Evolutionary conservation across 2,888 invertebrate species (phyloP).

Genomic region (Plutella xylostella): DNA sequence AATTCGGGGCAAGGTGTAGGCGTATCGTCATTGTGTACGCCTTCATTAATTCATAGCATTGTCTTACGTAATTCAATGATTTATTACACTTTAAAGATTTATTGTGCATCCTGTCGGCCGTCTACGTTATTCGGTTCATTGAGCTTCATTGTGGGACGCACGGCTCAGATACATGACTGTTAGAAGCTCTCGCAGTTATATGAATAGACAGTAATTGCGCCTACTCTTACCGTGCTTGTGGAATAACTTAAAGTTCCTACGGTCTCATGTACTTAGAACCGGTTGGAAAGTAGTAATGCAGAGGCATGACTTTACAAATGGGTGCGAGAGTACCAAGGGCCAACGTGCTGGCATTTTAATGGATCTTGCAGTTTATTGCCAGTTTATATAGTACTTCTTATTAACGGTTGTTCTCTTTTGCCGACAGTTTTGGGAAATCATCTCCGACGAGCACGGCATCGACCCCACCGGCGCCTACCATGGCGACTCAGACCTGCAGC

Average conservation of each 20-base stretch:
- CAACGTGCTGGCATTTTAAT: slow-evolving; percentile 49
- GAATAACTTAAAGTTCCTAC: slow-evolving; percentile 1
- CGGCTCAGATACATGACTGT: slow-evolving; percentile 14
- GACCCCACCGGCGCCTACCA: slow-evolving; percentile 92
- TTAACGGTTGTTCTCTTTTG: slow-evolving; percentile 81
- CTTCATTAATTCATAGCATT: slow-evolving; percentile 40
- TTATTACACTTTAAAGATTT: slow-evolving; percentile 38
- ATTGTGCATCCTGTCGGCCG: slow-evolving; percentile 51
- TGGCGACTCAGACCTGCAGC: slow-evolving; percentile 91
- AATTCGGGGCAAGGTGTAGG: slow-evolving; percentile 45
- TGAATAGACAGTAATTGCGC: background rate
- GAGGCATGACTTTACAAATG: slow-evolving; percentile 29
- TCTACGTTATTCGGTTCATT: slow-evolving; percentile 41
- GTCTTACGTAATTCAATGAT: slow-evolving; percentile 49
- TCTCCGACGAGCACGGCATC: slow-evolving; percentile 95
- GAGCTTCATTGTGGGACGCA: slow-evolving; percentile 38
- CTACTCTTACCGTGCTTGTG: background rate
- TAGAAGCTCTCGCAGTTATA: background rate
- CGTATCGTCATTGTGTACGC: slow-evolving; percentile 35
- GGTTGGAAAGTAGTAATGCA: slow-evolving; percentile 46
- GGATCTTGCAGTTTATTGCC: slow-evolving; percentile 28
- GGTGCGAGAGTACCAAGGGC: slow-evolving; percentile 31
- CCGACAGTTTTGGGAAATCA: slow-evolving; percentile 85
- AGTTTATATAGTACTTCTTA: slow-evolving; percentile 31
- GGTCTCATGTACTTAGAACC: slow-evolving; percentile 26